phyloP scores from a whole-genome alignment of 2,797 vertebrate genomes.

The Myotis pilosus region DNA sequence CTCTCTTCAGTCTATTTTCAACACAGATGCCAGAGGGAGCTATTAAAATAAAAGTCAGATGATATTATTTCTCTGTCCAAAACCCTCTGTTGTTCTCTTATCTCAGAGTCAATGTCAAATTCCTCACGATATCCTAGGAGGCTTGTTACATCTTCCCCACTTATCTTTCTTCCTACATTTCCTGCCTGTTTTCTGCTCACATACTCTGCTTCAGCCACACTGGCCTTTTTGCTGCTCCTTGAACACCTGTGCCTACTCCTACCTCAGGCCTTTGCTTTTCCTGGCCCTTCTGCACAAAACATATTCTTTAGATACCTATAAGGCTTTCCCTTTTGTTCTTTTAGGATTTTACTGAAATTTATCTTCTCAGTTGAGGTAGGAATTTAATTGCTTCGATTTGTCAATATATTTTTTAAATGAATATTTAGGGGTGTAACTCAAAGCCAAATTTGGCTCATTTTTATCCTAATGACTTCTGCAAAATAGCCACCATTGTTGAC shows the following conservation, averaged over 20 bases:
- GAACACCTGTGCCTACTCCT: not conserved
- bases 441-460: slow-evolving; percentile 6
- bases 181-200: not conserved
- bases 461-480: slow-evolving; percentile 1
- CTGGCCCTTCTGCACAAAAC: not conserved
- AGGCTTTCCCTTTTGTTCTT: not conserved
- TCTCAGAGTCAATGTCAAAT: not conserved
- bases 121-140: not conserved
- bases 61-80: not conserved
- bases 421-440: not conserved
- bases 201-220: not conserved
- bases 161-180: not conserved
- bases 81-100: not conserved
- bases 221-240: not conserved
- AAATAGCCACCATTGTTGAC: slow-evolving; percentile 31
- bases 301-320: not conserved
- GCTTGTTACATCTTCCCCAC: not conserved
- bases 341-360: not conserved
- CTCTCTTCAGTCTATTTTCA: not conserved
- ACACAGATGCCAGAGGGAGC: not conserved
- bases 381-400: slow-evolving; percentile 3
- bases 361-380: not conserved
- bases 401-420: not conserved
- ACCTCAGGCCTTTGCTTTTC: not conserved
- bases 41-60: not conserved